Conservation (phyloP, 2,888 invertebrate genomes). For the Neuroscelio doddi region DNA sequence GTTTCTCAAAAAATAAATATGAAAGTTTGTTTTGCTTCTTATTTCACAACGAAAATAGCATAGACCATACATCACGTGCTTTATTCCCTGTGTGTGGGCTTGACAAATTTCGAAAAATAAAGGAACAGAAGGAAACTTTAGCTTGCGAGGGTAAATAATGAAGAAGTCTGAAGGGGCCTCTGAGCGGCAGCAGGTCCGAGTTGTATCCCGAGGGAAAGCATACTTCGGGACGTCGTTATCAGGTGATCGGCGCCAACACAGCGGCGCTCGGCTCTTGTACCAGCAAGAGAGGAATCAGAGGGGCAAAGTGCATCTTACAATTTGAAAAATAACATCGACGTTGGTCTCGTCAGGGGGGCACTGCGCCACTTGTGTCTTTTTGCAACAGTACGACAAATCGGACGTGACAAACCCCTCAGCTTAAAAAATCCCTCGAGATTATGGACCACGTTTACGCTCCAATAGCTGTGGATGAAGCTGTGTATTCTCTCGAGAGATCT, state of each 20-base stretch:
- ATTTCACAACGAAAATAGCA: background rate
- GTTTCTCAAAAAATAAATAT: conserved; percentile 5
- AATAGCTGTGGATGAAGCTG: too few species aligned
- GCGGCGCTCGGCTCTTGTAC: too few species aligned
- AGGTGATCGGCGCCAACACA: conserved; percentile 57
- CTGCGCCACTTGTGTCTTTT: too few species aligned
- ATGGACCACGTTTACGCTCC: conserved; percentile 11
- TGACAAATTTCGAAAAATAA: conserved; percentile 3
- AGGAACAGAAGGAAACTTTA: too few species aligned
- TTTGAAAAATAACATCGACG: too few species aligned
- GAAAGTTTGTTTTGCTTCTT: background rate
- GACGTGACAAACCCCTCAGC: conserved; percentile 7
- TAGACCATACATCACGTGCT: background rate
- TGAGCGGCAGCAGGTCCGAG: conserved; percentile 10
- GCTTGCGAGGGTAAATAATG: too few species aligned
- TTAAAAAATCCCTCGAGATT: background rate
- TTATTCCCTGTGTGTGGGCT: background rate
- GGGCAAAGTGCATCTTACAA: too few species aligned
- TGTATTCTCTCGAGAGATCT: too few species aligned
- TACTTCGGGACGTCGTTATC: conserved; percentile 55
- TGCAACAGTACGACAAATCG: too few species aligned
- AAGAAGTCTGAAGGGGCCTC: too few species aligned
- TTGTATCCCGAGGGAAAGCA: conserved; percentile 40
- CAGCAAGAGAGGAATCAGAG: too few species aligned
- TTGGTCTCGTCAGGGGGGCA: too few species aligned